Evolutionary conservation across 2,113 vertebrate species (phyloP), one percentile per base, ranked within the genome.

Genomic region (Paralichthys olivaceus): DNA sequence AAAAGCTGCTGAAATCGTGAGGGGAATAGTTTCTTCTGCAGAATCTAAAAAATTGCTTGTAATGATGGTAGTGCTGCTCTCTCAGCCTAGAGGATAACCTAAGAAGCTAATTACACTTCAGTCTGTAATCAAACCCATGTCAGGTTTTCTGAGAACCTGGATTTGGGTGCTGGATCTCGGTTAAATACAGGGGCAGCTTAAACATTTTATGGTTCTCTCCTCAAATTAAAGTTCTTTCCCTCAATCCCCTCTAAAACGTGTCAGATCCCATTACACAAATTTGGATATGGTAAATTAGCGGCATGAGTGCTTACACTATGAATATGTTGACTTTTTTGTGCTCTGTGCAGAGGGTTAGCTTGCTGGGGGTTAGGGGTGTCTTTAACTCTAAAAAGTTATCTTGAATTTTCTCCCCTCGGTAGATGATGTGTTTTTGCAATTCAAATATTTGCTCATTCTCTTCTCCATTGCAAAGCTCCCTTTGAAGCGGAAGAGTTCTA

Each of bases 351-450:
- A 76, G 73, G 87, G 90, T 93, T 83, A 32, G 90, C 86, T 86
- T 80, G 81, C 83, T 91, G 80, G 72, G 88, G 83, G 79, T 81
- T 79, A 80, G 65, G 79, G 77, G 57, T 55, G 86, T 92, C 86
- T 92, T 91, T 82, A 91, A 92, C 93, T 92, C 91, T 76, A 90
- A 90, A 92, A 94, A 94, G 96, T 97, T 97, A 95, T 96, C 93
- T 96, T 93, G 93, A 95, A 96, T 96, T 96, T 86, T 93, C 92
- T 93, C 94, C 95, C 94, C 92, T 95, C 92, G 94, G 94, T 94
- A 95, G 94, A 92, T 94, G 95, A 96, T 96, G 95, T 96, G 94
- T 96, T 98, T 95, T 97, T 97, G 96, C 97, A 98, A 97, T 98
- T 96, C 96, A 97, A 98, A 98, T 97, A 95, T 96, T 96, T 96